Evolutionary conservation across 2,888 invertebrate genomes (phyloP).

Genomic region (Lagria hirta): DNA sequence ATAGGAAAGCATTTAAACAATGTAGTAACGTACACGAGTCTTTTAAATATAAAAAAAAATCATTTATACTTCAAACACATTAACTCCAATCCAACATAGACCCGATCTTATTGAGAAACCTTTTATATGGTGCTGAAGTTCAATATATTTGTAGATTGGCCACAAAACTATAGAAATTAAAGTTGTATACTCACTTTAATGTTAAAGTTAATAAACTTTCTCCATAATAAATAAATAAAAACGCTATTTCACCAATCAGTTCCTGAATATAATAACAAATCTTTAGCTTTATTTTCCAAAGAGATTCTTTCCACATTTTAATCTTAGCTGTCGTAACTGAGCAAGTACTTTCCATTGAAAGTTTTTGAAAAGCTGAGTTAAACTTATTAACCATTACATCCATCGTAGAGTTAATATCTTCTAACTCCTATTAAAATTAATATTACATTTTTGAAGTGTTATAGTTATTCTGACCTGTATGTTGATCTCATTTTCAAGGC

Average conservation of each 20-base stretch:
- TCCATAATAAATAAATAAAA: conserved; percentile 61
- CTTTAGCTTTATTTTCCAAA: conserved; percentile 60
- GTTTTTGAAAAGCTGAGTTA: conserved; percentile 56
- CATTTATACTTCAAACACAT: too few relatives aligned
- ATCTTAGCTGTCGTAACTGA: conserved; percentile 51
- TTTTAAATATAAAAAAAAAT: too few relatives aligned
- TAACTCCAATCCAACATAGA: too few relatives aligned
- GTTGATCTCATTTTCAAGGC: conserved; percentile 31
- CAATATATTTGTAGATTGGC: too few relatives aligned
- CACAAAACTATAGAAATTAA: conserved; percentile 3
- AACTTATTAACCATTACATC: conserved; percentile 59
- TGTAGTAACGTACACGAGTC: too few relatives aligned
- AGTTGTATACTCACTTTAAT: conserved; percentile 55
- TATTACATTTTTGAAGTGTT: background rate
- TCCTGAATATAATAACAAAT: conserved; percentile 59
- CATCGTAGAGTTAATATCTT: conserved; percentile 60
- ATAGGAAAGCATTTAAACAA: too few relatives aligned
- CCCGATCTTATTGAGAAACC: too few relatives aligned
- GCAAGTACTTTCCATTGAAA: conserved; percentile 49
- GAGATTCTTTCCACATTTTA: conserved; percentile 57
- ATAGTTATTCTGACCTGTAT: conserved; percentile 26
- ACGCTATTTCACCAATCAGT: conserved; percentile 59
- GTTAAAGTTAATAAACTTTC: conserved; percentile 61
- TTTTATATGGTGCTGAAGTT: too few relatives aligned
- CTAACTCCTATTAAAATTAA: conserved; percentile 57